A percentile compares a stretch with the other conserved stretches of the same genome.
Conservation (phyloP, 1,140 invertebrate genomes). For the Megalopta genalis region DNA sequence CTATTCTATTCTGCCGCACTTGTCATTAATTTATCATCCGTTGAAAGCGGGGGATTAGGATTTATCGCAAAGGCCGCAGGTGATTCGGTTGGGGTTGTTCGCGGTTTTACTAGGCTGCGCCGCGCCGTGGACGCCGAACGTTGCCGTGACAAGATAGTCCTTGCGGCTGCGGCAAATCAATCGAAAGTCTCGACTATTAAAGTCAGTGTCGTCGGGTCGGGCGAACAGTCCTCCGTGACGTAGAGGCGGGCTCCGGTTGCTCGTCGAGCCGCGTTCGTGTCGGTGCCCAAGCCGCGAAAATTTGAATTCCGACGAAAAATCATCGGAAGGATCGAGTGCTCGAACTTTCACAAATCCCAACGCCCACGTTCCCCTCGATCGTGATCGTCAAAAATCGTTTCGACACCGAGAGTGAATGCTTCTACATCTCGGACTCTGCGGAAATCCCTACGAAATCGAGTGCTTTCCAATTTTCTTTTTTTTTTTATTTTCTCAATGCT, state of each 20-base stretch:
- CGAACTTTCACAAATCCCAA: too few relatives aligned
- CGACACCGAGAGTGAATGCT: too few relatives aligned
- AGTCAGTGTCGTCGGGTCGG: constrained; percentile 50
- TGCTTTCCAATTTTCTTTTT: too few relatives aligned
- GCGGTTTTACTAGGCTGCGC: not conserved
- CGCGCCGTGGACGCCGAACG: constrained; percentile 33
- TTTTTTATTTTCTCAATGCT: too few relatives aligned
- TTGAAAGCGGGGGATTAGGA: too few relatives aligned
- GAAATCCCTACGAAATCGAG: too few relatives aligned
- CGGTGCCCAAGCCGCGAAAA: not conserved
- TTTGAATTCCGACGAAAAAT: not conserved
- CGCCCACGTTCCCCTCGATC: not conserved
- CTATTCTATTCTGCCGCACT: too few relatives aligned
- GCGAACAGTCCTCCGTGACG: constrained; percentile 43
- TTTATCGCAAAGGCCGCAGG: too few relatives aligned
- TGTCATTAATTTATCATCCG: too few relatives aligned
- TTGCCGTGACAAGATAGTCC: constrained; percentile 50
- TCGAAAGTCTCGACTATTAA: constrained; percentile 67
- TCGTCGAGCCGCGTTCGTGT: not conserved
- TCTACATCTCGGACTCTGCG: not conserved
- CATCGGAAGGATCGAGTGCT: not conserved
- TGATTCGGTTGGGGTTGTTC: not conserved
- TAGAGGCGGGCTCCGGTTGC: constrained; percentile 17
- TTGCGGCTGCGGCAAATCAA: constrained; percentile 69
- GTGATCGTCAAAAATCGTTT: not conserved